phyloP scores from a whole-genome alignment of 2,797 vertebrate species.

The Bovichtus diacanthus region DNA sequence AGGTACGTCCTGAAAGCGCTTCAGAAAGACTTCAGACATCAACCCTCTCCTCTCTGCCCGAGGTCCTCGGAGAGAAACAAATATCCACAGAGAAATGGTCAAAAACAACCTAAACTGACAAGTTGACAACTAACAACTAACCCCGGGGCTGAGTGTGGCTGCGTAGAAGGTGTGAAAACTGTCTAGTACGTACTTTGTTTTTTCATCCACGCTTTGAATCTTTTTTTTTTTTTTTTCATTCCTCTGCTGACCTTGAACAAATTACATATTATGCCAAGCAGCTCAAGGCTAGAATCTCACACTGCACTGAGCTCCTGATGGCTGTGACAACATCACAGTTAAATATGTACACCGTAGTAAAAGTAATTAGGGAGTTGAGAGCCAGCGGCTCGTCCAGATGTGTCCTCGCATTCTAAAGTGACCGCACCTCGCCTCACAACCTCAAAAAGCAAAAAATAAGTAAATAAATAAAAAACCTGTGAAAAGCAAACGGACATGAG shows the following conservation, averaged over 20 bases:
- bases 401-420: neutral
- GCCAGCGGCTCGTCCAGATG: neutral
- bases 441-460: too few species aligned
- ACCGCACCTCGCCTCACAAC: neutral
- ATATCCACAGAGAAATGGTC: conserved; percentile 6
- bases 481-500: neutral
- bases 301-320: conserved; percentile 9
- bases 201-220: conserved; percentile 2
- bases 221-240: conserved; percentile 8
- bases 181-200: conserved; percentile 13
- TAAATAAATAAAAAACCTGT: too few species aligned
- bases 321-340: conserved; percentile 1
- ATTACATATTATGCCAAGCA: neutral
- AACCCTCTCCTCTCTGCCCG: neutral
- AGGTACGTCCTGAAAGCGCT: neutral
- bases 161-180: conserved; percentile 61
- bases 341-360: neutral
- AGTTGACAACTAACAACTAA: neutral
- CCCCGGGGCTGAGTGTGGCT: conserved; percentile 41
- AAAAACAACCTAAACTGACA: neutral
- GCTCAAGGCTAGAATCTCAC: neutral
- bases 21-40: neutral
- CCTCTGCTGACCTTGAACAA: conserved; percentile 19
- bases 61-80: conserved; percentile 3
- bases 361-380: neutral